These are phyloP conservation scores for Caenorhabditis panamensis DNA, from an alignment of 2,888 invertebrate genomes.

Conservation along the genomic window DNA sequence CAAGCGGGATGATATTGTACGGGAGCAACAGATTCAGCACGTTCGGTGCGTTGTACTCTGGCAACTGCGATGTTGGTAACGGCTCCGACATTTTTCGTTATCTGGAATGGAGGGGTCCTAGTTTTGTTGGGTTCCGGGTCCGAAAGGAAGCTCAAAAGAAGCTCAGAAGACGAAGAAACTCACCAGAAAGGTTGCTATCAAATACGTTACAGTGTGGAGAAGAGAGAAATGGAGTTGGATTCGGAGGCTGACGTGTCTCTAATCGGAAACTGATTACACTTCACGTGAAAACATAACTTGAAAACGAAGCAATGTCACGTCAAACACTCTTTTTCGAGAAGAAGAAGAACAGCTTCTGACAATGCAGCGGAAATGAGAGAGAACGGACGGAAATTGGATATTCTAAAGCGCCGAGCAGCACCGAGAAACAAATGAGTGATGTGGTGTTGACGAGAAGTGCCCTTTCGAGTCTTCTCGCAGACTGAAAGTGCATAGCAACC, in stretches of 20 bases:
- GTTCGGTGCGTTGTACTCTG: slow-evolving; percentile 64
- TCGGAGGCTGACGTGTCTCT: too few relatives aligned
- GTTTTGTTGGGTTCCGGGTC: background rate
- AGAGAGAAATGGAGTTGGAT: background rate
- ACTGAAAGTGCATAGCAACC: slow-evolving; percentile 44
- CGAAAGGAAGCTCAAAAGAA: background rate
- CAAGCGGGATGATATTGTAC: slow-evolving; percentile 67
- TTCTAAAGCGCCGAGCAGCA: too few relatives aligned
- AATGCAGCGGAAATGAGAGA: slow-evolving; percentile 2
- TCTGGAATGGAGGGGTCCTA: too few relatives aligned
- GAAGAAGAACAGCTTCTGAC: background rate
- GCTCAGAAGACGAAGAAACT: background rate
- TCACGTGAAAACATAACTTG: background rate
- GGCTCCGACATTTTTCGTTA: slow-evolving; percentile 45
- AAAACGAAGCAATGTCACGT: too few relatives aligned
- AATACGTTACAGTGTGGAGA: slow-evolving; percentile 13
- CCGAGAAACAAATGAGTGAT: background rate
- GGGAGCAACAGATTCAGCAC: slow-evolving; percentile 63
- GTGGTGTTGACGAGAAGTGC: too few relatives aligned
- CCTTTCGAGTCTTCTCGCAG: too few relatives aligned
- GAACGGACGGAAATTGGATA: slow-evolving; percentile 11
- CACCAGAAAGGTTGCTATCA: slow-evolving; percentile 42
- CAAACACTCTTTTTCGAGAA: background rate
- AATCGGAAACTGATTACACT: too few relatives aligned
- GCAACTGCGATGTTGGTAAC: slow-evolving; percentile 21